Percentiles rank a stretch among this genome's conserved stretches.
Conservation (phyloP, 53 echinoderm and acorn worm genomes). For the Mesocentrotus franciscanus region DNA sequence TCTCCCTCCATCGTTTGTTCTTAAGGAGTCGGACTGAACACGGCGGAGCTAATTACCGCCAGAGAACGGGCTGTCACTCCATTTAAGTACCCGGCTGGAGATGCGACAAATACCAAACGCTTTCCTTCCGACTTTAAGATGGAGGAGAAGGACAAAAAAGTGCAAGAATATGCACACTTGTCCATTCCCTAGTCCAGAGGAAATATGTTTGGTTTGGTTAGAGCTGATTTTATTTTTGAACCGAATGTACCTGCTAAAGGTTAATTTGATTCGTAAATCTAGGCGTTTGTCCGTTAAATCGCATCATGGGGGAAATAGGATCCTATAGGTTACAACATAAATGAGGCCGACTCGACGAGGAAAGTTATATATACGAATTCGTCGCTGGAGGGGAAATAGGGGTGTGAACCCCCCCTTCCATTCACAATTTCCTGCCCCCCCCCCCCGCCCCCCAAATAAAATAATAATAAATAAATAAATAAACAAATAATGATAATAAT, state of each 20-base stretch:
- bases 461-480: too few species aligned
- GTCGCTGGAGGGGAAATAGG: too few species aligned
- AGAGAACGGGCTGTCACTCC: slow-evolving; percentile 42
- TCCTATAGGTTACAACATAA: not conserved
- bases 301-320: not conserved
- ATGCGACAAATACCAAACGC: not conserved
- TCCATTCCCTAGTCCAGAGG: not conserved
- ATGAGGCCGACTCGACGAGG: not conserved
- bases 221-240: not conserved
- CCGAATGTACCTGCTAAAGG: not conserved
- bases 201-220: not conserved
- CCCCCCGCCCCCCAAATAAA: too few species aligned
- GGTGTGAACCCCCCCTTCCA: too few species aligned
- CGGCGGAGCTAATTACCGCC: not conserved
- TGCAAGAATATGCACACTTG: slow-evolving; percentile 5
- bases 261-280: slow-evolving; percentile 34
- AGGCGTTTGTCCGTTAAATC: slow-evolving; percentile 34
- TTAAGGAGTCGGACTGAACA: slow-evolving; percentile 12
- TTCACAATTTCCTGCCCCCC: too few species aligned
- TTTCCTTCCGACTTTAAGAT: not conserved
- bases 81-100: slow-evolving; percentile 15
- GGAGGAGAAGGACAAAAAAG: not conserved
- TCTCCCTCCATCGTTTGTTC: not conserved
- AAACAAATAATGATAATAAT: too few species aligned
- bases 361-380: too few species aligned